These are phyloP conservation scores for Chloroceryle amazona DNA, from an alignment of 2,797 vertebrate genomes.

Conservation along the genomic window DNA sequence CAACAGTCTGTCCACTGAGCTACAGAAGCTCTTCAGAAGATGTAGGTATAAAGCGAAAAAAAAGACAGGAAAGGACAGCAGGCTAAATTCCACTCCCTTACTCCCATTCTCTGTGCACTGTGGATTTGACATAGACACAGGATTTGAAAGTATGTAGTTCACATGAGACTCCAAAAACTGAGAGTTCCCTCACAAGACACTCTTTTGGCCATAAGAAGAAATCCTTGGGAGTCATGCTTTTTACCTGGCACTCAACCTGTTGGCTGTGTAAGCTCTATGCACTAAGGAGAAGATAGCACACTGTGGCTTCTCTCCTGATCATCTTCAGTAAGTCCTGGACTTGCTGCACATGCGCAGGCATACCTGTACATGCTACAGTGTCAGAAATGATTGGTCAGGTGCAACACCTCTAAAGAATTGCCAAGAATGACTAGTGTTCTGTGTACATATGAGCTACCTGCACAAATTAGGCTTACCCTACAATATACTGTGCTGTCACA, in stretches of 20 bases:
- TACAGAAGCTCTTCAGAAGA: not conserved
- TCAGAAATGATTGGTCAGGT: not conserved
- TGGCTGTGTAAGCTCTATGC: not conserved
- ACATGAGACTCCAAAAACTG: not conserved
- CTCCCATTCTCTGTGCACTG: rapidly evolving
- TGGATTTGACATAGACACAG: not conserved
- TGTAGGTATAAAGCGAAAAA: not conserved
- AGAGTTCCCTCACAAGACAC: not conserved
- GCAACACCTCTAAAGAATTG: not conserved
- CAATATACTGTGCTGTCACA: not conserved
- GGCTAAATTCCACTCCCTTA: not conserved
- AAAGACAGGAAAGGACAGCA: not conserved
- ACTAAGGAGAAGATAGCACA: not conserved
- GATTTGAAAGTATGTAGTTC: not conserved
- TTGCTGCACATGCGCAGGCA: not conserved
- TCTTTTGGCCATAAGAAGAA: not conserved
- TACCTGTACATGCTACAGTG: not conserved
- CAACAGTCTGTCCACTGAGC: not conserved
- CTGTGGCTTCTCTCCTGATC: not conserved
- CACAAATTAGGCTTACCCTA: not conserved
- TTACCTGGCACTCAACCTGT: not conserved
- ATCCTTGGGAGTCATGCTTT: not conserved
- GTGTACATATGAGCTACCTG: not conserved
- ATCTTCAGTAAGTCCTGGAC: not conserved
- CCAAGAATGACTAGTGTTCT: not conserved